phyloP scores from a whole-genome alignment of 2,888 invertebrate genomes.

The Drosophila differens region DNA sequence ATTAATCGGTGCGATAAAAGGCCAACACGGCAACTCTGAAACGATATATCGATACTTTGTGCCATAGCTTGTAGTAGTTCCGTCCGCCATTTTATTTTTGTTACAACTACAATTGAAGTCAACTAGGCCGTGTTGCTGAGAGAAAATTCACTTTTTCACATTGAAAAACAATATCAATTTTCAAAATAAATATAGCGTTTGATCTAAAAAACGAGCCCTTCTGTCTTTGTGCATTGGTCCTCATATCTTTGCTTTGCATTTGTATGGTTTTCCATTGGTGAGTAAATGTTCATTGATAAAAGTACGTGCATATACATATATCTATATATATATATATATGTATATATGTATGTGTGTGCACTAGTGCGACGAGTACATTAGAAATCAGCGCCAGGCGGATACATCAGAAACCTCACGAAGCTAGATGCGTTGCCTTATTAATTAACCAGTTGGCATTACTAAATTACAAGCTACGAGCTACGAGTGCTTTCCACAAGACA shows the following conservation, averaged over 20 bases:
- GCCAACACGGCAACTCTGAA: neutral
- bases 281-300: conserved; percentile 80
- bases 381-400: conserved; percentile 48
- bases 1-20: neutral
- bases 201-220: conserved; percentile 50
- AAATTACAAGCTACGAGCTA: conserved; percentile 17
- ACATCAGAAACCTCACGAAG: conserved; percentile 16
- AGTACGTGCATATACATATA: conserved; percentile 27
- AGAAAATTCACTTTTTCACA: conserved; percentile 61
- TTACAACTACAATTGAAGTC: conserved; percentile 60
- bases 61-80: conserved; percentile 1
- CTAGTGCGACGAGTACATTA: conserved; percentile 36
- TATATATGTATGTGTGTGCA: conserved; percentile 36
- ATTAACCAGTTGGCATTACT: conserved; percentile 9
- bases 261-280: conserved; percentile 79
- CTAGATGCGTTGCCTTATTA: conserved; percentile 18
- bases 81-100: conserved; percentile 56
- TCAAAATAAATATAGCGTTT: conserved; percentile 72
- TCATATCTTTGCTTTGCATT: conserved; percentile 73
- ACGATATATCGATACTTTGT: conserved; percentile 30
- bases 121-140: conserved; percentile 60
- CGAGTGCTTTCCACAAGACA: conserved; percentile 19
- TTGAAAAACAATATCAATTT: conserved; percentile 58
- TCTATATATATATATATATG: conserved; percentile 19
- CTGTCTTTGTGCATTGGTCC: conserved; percentile 79